Percentiles rank a stretch among this genome's conserved stretches.
Evolutionary conservation across 2,113 vertebrate genomes (phyloP).

Genomic region (Zeus faber): DNA sequence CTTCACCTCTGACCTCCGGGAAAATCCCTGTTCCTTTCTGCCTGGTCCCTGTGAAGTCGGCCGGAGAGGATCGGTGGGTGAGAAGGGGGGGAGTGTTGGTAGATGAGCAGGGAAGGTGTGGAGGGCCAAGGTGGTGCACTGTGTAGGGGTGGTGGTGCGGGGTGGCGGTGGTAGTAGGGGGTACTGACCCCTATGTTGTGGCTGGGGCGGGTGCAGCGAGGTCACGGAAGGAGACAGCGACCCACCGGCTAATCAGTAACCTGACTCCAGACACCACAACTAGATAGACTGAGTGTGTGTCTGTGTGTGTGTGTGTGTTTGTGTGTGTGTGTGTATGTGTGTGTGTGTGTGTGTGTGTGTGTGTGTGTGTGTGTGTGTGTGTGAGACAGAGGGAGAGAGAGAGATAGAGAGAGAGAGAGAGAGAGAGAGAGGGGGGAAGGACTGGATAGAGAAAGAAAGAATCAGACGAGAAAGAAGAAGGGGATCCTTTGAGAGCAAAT

Average conservation of each 20-base stretch:
- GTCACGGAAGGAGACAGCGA: slow-evolving; percentile 54
- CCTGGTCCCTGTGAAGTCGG: too few relatives aligned
- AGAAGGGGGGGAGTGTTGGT: slow-evolving; percentile 6
- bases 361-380: background rate
- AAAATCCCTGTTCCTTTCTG: slow-evolving; percentile 26
- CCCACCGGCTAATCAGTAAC: slow-evolving; percentile 68
- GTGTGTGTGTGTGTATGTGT: background rate
- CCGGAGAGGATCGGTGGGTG: background rate
- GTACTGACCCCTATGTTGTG: slow-evolving; percentile 53
- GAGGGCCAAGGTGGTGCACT: slow-evolving; percentile 39
- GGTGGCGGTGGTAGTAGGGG: slow-evolving; percentile 31
- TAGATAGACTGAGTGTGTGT: background rate
- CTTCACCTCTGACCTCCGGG: slow-evolving; percentile 16
- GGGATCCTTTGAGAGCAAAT: too few relatives aligned
- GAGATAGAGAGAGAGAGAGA: slow-evolving; percentile 9
- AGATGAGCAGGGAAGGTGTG: slow-evolving; percentile 34
- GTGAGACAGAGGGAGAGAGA: slow-evolving; percentile 1
- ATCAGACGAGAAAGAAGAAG: too few relatives aligned
- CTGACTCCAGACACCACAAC: slow-evolving; percentile 26
- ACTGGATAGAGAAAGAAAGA: too few relatives aligned
- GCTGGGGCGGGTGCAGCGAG: slow-evolving; percentile 40
- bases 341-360: slow-evolving; percentile 15
- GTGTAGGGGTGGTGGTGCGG: slow-evolving; percentile 11
- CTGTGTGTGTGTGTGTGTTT: background rate
- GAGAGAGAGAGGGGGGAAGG: slow-evolving; percentile 16